Conservation (phyloP, 2,113 vertebrate genomes). For the Zosterops pallidus region DNA sequence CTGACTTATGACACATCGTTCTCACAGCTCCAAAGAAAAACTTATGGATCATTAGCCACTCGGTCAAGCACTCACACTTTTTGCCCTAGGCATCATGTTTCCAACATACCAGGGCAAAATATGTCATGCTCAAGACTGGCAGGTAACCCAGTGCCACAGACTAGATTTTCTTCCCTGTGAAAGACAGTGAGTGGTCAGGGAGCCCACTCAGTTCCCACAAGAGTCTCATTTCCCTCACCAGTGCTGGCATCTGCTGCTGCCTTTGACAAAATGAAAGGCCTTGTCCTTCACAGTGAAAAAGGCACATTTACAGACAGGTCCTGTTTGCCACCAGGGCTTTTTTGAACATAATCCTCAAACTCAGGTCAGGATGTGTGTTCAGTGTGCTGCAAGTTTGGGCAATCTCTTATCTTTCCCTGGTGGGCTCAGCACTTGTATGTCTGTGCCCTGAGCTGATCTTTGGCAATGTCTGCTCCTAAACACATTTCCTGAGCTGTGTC, state of each 20-base stretch:
- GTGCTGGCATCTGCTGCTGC: background rate
- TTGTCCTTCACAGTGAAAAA: background rate
- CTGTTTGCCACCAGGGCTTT: background rate
- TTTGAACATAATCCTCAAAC: background rate
- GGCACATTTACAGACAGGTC: background rate
- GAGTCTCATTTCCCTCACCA: background rate
- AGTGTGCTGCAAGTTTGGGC: background rate
- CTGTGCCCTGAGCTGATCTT: background rate
- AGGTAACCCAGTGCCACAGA: background rate
- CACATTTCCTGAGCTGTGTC: background rate
- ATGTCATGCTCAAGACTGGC: background rate
- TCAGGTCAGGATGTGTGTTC: accelerated
- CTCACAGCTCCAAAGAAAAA: background rate
- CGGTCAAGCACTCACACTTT: background rate
- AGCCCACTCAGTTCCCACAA: background rate
- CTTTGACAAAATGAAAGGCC: background rate
- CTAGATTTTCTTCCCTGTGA: background rate
- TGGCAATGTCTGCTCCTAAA: background rate
- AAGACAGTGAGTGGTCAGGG: accelerated
- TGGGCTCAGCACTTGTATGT: accelerated
- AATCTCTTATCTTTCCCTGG: accelerated
- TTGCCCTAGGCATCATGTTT: background rate
- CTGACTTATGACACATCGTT: background rate
- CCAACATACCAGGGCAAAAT: background rate
- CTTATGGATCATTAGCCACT: background rate